phyloP scores from a whole-genome alignment of 2,888 invertebrate genomes.

The Acanthosoma haemorrhoidale region DNA sequence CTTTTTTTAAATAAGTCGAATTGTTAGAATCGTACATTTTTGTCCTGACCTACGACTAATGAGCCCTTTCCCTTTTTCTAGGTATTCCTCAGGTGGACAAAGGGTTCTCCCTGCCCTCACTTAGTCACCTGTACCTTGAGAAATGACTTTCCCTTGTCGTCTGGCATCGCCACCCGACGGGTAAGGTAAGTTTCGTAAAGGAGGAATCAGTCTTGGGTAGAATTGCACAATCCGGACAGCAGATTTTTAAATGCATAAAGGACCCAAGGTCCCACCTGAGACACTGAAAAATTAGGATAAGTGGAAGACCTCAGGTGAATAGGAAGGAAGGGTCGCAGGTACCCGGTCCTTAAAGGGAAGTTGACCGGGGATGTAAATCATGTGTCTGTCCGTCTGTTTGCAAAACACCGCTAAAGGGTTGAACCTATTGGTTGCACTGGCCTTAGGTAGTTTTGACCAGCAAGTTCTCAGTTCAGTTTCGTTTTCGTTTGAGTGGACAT shows the following conservation, averaged over 20 bases:
- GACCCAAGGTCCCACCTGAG: background rate
- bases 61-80: background rate
- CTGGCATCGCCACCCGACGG: background rate
- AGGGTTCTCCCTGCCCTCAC: background rate
- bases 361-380: slow-evolving; percentile 15
- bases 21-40: too few species aligned
- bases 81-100: background rate
- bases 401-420: slow-evolving; percentile 16
- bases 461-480: background rate
- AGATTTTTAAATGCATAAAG: background rate
- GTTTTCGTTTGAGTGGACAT: background rate
- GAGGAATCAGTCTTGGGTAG: background rate
- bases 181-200: background rate
- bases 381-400: background rate
- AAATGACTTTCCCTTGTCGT: background rate
- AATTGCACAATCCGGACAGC: slow-evolving; percentile 7
- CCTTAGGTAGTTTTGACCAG: background rate
- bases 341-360: background rate
- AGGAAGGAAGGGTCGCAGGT: background rate
- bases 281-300: background rate
- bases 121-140: too few species aligned
- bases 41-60: too few species aligned
- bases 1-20: too few species aligned
- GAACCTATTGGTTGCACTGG: background rate
- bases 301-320: background rate